Evolutionary conservation across 2,888 invertebrate genomes (phyloP).

Genomic region (Gastracanthus pulcherrimus): DNA sequence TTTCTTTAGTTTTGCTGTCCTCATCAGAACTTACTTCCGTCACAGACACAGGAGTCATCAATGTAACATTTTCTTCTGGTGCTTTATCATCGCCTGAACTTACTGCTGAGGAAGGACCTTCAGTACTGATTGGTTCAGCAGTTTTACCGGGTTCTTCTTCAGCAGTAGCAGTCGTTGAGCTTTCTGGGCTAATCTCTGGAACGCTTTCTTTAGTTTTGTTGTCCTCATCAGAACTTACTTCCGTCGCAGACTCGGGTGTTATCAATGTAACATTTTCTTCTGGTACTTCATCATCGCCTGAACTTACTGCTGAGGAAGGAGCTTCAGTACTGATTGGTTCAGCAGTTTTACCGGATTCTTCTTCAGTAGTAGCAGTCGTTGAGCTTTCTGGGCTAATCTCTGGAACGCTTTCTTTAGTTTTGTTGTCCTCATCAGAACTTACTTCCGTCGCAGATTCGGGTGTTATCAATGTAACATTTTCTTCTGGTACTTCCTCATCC

Average conservation of each 20-base stretch:
- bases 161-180: not conserved
- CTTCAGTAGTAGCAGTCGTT: not conserved
- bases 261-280: not conserved
- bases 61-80: not conserved
- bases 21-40: not conserved
- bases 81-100: conserved; percentile 44
- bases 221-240: conserved; percentile 39
- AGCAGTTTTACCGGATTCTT: not conserved
- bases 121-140: conserved; percentile 21
- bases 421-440: conserved; percentile 42
- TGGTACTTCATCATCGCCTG: not conserved
- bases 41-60: not conserved
- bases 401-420: not conserved
- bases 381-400: not conserved
- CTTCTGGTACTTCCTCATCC: not conserved
- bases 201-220: not conserved
- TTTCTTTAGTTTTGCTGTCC: conserved; percentile 2
- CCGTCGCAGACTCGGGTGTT: not conserved
- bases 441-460: conserved; percentile 50
- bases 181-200: not conserved
- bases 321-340: not conserved
- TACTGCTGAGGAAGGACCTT: conserved; percentile 36
- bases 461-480: conserved; percentile 50
- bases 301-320: not conserved
- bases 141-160: conserved; percentile 12